These are phyloP conservation scores for Chaenodraco wilsoni DNA, from an alignment of 2,797 vertebrate genomes.

Conservation along the genomic window DNA sequence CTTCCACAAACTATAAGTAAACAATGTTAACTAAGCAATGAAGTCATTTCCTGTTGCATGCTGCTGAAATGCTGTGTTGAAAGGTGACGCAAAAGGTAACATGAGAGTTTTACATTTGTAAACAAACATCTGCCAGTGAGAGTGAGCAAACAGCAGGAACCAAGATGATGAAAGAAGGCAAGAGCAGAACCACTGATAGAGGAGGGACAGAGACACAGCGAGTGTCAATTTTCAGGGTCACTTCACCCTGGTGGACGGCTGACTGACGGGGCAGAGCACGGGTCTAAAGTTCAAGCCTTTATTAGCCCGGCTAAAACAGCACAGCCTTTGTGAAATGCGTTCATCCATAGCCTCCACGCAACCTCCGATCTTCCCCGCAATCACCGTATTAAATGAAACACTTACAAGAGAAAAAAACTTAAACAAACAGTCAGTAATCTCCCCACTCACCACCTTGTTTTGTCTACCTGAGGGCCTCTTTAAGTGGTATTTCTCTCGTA, in stretches of 20 bases:
- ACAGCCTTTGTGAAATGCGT: constrained; percentile 53
- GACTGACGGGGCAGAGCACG: constrained; percentile 43
- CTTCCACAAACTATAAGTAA: constrained; percentile 24
- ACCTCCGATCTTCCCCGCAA: constrained; percentile 45
- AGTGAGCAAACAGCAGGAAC: constrained; percentile 20
- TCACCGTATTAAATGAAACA: constrained; percentile 27
- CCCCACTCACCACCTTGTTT: constrained; percentile 29
- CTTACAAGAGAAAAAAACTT: constrained; percentile 13
- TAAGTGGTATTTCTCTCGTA: constrained; percentile 31
- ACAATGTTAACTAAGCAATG: not conserved
- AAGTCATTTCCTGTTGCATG: not conserved
- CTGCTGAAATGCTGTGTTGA: not conserved
- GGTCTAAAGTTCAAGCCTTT: constrained; percentile 77
- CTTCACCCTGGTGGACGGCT: constrained; percentile 47
- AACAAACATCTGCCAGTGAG: constrained; percentile 34
- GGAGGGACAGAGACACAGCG: constrained; percentile 29
- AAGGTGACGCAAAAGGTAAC: constrained; percentile 11
- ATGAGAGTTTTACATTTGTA: not conserved
- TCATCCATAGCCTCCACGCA: constrained; percentile 44
- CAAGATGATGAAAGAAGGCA: constrained; percentile 20
- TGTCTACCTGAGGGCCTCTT: constrained; percentile 25
- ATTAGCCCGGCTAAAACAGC: constrained; percentile 61
- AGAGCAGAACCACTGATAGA: constrained; percentile 27
- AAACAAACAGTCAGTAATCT: constrained; percentile 45
- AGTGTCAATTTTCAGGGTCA: constrained; percentile 73